Base-by-base conservation (phyloP, 2,113 vertebrate genomes). In the Polypterus senegalus region DNA sequence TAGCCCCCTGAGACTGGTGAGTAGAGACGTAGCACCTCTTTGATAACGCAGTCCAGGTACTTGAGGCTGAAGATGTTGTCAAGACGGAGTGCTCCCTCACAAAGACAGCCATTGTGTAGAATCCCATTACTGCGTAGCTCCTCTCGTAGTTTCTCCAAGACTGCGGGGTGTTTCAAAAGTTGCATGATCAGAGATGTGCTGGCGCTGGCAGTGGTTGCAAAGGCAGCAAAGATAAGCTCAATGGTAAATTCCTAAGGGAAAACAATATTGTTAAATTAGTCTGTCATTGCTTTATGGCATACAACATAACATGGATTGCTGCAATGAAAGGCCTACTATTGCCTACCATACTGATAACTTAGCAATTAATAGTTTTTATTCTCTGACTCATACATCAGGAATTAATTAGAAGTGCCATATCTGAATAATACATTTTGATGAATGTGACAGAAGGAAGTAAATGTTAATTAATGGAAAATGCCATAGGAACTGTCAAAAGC, bases 31-130 rank as follows among this genome's bases (percentile, higher is more conserved):
- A 99, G 88, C 46, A 98, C 92, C 76, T 99, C 96, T 77, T 99
- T 98, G 81, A 99, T 95, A 79, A 99, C 91, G 0, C 96, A 98
- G 83, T 97, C 96, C 79, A 99, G 85, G 84, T 98, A 99, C 68
- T 85, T 88, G 45, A 99, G 89, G 65, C 87, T 73, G 44, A 68
- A 74, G 65, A 98, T 86, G 8, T 73, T 91, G 76, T 94, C 91
- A 0, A 97, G 84, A 3, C 84, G 82, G 60, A 97, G 83, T 7
- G 89, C 84, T 1, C 87, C 91, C 65, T 94, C 92, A 0, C 88
- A 94, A 64, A 91, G 85, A 73, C 96, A 94, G 72, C 93, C 91
- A 0, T 94, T 89, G 63, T 94, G 92, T 9, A 97, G 85, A 65
- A 97, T 85, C 4, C 93, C 92, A 3, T 86, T 77, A 67, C 73